Conservation (phyloP, 2,888 invertebrate genomes). For the Tubulanus polymorphus region DNA sequence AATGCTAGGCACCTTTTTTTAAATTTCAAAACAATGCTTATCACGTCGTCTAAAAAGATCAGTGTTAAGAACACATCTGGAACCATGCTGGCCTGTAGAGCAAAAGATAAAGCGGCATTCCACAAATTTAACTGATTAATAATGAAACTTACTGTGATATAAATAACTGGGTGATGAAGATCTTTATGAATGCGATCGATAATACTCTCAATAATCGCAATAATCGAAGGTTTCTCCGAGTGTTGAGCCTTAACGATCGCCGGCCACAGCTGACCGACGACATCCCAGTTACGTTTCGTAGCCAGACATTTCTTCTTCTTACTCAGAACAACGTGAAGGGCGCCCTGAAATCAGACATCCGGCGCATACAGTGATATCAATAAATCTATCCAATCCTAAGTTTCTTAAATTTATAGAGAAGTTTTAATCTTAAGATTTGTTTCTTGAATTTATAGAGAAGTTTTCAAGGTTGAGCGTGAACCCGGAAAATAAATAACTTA, state of each 20-base stretch:
- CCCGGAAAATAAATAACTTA: conserved; percentile 21
- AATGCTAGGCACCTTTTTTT: no score
- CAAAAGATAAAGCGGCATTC: no score
- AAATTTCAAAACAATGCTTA: no score
- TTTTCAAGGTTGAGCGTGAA: not conserved
- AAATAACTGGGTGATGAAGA: conserved; percentile 42
- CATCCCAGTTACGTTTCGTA: conserved; percentile 72
- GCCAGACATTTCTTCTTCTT: conserved; percentile 63
- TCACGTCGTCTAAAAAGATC: no score
- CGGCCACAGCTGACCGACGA: conserved; percentile 71
- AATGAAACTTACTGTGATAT: conserved; percentile 30
- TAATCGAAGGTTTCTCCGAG: conserved; percentile 71
- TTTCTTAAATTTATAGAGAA: no score
- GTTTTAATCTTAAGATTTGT: no score
- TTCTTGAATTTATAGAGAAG: no score
- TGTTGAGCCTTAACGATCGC: conserved; percentile 71
- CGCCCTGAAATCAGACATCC: conserved; percentile 66
- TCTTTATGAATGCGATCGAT: conserved; percentile 50
- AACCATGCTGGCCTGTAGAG: no score
- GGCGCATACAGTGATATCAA: no score
- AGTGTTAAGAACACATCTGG: no score
- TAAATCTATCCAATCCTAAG: no score
- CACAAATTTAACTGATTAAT: no score
- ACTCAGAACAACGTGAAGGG: conserved; percentile 71
- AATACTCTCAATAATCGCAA: conserved; percentile 52